Percentiles rank a stretch among this genome's conserved stretches.
phyloP scores from a whole-genome alignment of 2,113 vertebrate species.

The Tympanuchus pallidicinctus region DNA sequence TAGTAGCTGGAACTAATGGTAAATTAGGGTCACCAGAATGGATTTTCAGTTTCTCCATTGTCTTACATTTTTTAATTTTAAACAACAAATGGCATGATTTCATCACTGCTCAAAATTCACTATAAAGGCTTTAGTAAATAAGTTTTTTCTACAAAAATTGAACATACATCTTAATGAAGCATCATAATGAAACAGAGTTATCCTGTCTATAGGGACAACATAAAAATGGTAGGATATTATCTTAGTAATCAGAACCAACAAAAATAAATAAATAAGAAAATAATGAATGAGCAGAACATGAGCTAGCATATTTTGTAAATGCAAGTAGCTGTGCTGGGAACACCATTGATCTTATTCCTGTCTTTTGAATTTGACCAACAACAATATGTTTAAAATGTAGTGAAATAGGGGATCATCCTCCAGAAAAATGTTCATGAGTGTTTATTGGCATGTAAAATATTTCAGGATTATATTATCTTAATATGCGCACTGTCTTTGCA shows the following conservation, averaged over 20 bases:
- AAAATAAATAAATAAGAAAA: background rate
- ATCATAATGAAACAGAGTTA: background rate
- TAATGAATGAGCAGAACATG: background rate
- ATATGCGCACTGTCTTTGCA: background rate
- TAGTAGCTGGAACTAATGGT: background rate
- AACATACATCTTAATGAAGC: background rate
- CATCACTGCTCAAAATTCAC: background rate
- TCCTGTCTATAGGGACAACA: background rate
- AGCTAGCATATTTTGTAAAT: background rate
- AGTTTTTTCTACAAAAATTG: background rate
- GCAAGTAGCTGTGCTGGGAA: background rate
- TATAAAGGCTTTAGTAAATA: background rate
- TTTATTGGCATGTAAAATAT: no score
- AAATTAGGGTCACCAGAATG: background rate
- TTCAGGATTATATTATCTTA: background rate
- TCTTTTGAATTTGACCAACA: background rate
- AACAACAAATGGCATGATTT: background rate
- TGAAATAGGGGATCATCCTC: no score
- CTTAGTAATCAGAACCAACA: background rate
- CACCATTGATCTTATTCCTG: background rate
- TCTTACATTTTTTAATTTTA: background rate
- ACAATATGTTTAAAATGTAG: no score
- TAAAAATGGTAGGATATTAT: background rate
- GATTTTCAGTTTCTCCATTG: background rate
- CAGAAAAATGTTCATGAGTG: no score